Evolutionary conservation across 2,888 invertebrate species (phyloP), one percentile per base, ranked within the genome.

Genomic region (Ophion ellenae): DNA sequence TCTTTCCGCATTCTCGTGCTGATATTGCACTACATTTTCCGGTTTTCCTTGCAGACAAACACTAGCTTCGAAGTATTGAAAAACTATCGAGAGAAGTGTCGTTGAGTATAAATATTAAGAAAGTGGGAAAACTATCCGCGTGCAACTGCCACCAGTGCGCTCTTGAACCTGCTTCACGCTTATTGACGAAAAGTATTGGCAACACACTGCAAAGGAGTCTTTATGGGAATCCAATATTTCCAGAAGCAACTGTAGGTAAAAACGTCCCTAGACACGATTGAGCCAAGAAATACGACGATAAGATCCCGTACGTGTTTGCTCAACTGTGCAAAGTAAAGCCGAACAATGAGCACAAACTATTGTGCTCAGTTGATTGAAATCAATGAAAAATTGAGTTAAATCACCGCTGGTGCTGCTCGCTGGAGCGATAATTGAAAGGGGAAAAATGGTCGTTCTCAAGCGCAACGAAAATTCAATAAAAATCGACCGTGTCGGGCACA

Each of bases 41-140:
- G 53, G 9, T 70, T 28, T 28, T 24, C 53, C 70, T 70, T n/a
- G 28, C 17, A 53, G 17, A 53, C 53, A 53, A 70, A 70, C 53
- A 53, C 17, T 53, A 53, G 28, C 47, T 70, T 24, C 24, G 53
- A 70, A 70, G 70, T 70, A 70, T 70, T 53, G 70, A 70, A 70
- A 70, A 70, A 70, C 70, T 53, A 70, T 70, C 28, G 47, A 17
- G 53, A 9, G 14, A 70, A 53, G 3, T 70, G 17, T 70, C 9
- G 24, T 70, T 70, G 14, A 53, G 47, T 53, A 53, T 53, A 53
- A 53, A 53, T 53, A 53, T 53, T 53, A 17, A 53, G 53, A 53
- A 53, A 53, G 17, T 53, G 14, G 24, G 11, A 47, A 28, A 53
- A 70, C 17, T 47, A 47, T 70, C 17, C 17, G 24, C 9, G 24